Evolutionary conservation across 2,797 vertebrate genomes (phyloP), one percentile per base, ranked within the genome.

Genomic region (Gymnothorax javanicus): DNA sequence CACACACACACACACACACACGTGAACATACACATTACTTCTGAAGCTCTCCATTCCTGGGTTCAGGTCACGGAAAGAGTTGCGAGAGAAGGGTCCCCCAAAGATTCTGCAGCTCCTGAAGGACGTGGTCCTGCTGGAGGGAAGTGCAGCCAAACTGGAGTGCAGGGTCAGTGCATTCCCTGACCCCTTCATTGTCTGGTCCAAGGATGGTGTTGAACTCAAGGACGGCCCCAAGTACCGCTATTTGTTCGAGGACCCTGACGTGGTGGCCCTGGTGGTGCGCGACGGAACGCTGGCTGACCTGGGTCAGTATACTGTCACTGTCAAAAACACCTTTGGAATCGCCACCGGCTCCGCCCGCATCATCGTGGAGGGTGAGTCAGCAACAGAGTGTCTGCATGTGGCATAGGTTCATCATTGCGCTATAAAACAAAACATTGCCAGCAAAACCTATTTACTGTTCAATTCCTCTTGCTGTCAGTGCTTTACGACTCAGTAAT

Each of bases 181-280:
- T 0, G 95, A 95, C 88, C 94, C 93, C 0, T 95, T 95, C 89
- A 95, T 96, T 73, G 85, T 94, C 86, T 94, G 94, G 94, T 93
- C 90, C 85, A 95, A 96, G 87, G 91, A 95, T 0, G 89, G 93
- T 60, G 91, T 90, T 73, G 94, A 95, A 89, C 92, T 96, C 59
- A 93, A 93, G 43, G 91, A 96, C 0, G 91, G 93, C 7, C 94
- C 93, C 62, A 96, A 96, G 91, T 94, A 96, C 64, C 84, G 91
- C 85, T 95, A 93, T 0, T 86, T 95, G 84, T 95, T 96, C 60
- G 93, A 95, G 87, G 95, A 95, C 90, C 94, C 94, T 0, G 94
- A 95, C 62, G 88, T 95, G 5, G 94, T 95, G 67, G 94, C 93
- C 0, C 87, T 95, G 3, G 93, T 95, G 88, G 94, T 95, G 27